Conservation (phyloP, 2,797 vertebrate genomes). For the Australoheros facetus region DNA sequence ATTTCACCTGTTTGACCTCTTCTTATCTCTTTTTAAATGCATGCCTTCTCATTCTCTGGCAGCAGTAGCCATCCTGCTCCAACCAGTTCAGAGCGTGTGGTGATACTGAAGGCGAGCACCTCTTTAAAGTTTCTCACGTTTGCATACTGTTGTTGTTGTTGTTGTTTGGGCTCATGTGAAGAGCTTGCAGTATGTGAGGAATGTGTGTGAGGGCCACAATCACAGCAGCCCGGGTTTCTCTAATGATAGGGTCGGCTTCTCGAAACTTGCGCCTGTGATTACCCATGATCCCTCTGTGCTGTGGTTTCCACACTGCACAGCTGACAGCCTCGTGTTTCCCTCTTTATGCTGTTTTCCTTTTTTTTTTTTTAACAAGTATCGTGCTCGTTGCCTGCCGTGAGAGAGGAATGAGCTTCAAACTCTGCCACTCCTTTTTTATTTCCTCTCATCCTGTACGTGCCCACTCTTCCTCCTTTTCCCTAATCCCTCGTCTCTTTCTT, state of each 20-base stretch:
- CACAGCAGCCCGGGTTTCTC: conserved; percentile 41
- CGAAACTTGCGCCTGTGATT: conserved; percentile 59
- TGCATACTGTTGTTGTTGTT: conserved; percentile 4
- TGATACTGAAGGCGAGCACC: neutral
- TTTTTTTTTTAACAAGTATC: conserved; percentile 49
- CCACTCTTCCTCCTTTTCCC: conserved; percentile 35
- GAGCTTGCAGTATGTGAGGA: conserved; percentile 57
- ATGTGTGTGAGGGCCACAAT: conserved; percentile 47
- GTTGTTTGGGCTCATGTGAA: conserved; percentile 21
- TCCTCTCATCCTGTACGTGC: neutral
- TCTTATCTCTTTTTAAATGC: conserved; percentile 40
- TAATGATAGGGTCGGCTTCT: conserved; percentile 71
- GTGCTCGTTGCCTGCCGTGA: conserved; percentile 29
- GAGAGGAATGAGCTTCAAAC: conserved; percentile 48
- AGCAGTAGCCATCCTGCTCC: neutral
- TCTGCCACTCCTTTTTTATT: conserved; percentile 39
- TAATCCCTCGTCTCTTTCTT: conserved; percentile 64
- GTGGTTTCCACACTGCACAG: conserved; percentile 52
- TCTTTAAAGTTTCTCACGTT: conserved; percentile 10
- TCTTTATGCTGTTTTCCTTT: conserved; percentile 8
- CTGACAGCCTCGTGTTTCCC: conserved; percentile 43
- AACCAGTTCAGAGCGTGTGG: neutral
- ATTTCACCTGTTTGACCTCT: conserved; percentile 26
- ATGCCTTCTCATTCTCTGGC: conserved; percentile 23
- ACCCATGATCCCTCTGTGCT: conserved; percentile 71